Percentiles rank a stretch among this genome's conserved stretches.
These are phyloP conservation scores for Oedothorax gibbosus DNA, from an alignment of 1,140 invertebrate genomes.

Conservation along the genomic window DNA sequence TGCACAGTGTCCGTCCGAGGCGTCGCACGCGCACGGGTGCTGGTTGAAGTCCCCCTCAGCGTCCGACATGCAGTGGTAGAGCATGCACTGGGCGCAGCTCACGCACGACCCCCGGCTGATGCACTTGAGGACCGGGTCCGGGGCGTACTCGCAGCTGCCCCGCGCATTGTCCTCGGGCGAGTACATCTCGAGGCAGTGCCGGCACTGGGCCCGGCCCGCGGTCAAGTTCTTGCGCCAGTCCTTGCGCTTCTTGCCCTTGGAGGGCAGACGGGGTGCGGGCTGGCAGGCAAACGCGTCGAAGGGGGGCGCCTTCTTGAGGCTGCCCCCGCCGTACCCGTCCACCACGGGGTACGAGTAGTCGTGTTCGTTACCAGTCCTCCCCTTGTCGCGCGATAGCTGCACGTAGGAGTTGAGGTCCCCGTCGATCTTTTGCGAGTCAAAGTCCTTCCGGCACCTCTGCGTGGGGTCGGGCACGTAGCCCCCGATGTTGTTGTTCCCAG, in stretches of 20 bases:
- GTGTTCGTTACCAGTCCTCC: constrained; percentile 77
- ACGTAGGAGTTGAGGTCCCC: constrained; percentile 84
- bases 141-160: constrained; percentile 89
- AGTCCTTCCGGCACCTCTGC: constrained; percentile 23
- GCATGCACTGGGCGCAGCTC: constrained; percentile 81
- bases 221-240: constrained; percentile 58
- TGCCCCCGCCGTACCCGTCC: constrained; percentile 71
- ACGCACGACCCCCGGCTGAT: constrained; percentile 88
- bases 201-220: constrained; percentile 67
- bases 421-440: constrained; percentile 63
- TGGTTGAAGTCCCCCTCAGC: constrained; percentile 78
- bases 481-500: constrained; percentile 35
- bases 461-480: constrained; percentile 35
- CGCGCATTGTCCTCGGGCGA: constrained; percentile 81
- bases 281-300: constrained; percentile 58
- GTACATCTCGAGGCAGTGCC: constrained; percentile 71
- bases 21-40: constrained; percentile 82
- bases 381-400: constrained; percentile 76
- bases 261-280: constrained; percentile 71
- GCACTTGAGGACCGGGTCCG: constrained; percentile 83
- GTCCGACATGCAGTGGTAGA: constrained; percentile 93
- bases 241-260: constrained; percentile 75
- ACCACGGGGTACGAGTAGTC: constrained; percentile 86
- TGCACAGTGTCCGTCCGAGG: constrained; percentile 72
- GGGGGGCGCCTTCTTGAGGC: constrained; percentile 73